These are phyloP conservation scores for Digitonthophagus gazella DNA, from an alignment of 2,888 invertebrate species.

Conservation along the genomic window DNA sequence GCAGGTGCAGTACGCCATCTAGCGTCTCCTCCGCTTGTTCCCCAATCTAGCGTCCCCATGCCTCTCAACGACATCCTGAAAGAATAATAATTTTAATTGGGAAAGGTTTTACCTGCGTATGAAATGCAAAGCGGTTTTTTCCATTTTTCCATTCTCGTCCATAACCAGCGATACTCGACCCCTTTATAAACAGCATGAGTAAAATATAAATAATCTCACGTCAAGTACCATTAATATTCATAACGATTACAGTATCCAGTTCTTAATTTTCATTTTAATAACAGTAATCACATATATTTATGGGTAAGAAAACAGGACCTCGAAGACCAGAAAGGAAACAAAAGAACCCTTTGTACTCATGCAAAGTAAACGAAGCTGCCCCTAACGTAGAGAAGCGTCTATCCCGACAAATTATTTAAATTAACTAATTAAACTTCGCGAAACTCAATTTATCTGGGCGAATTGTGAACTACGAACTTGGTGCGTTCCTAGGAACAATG, in stretches of 20 bases:
- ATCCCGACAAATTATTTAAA: background rate
- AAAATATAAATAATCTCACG: background rate
- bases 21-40: background rate
- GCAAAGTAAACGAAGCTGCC: background rate
- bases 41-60: background rate
- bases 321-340: background rate
- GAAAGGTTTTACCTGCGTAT: conserved; percentile 3
- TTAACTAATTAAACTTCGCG: background rate
- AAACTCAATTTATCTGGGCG: background rate
- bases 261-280: too few relatives aligned
- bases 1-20: conserved; percentile 12
- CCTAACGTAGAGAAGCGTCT: background rate
- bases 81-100: conserved; percentile 21
- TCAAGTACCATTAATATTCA: conserved; percentile 9
- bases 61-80: conserved; percentile 4
- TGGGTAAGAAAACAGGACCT: too few relatives aligned
- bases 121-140: conserved; percentile 8
- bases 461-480: background rate
- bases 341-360: background rate
- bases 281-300: too few relatives aligned
- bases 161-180: background rate
- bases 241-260: too few relatives aligned
- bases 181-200: background rate
- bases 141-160: background rate
- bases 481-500: background rate